These are phyloP conservation scores for Stenodera caucasica DNA, from an alignment of 2,888 invertebrate genomes.

Conservation along the genomic window DNA sequence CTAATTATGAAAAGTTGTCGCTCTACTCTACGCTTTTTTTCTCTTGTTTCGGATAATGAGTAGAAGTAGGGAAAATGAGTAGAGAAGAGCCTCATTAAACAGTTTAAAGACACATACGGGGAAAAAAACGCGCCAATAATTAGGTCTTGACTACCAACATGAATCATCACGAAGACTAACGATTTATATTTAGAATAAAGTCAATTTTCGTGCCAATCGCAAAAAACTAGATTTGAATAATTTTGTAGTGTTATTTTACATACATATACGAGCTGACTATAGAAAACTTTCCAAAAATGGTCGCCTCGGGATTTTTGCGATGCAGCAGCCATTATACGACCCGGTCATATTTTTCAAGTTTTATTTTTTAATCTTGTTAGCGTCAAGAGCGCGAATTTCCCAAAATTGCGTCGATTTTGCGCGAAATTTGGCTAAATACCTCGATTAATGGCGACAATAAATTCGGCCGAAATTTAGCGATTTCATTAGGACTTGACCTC, in stretches of 20 bases:
- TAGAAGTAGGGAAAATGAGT: background rate
- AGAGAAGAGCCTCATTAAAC: background rate
- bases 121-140: too few species aligned
- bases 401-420: too few species aligned
- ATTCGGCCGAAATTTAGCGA: too few species aligned
- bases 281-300: slow-evolving; percentile 2
- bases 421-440: too few species aligned
- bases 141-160: background rate
- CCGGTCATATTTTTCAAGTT: background rate
- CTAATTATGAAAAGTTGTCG: background rate
- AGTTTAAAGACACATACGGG: background rate
- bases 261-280: background rate
- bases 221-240: background rate
- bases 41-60: background rate
- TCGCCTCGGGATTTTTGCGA: background rate
- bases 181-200: too few species aligned
- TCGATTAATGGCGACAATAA: too few species aligned
- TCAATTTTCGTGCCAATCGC: background rate
- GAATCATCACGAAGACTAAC: background rate
- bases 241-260: background rate
- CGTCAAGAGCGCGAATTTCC: too few species aligned
- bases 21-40: background rate
- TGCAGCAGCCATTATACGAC: background rate
- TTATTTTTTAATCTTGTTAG: too few species aligned
- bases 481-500: background rate